phyloP scores from a whole-genome alignment of 2,113 vertebrate species.

The Platycercus adscitus region DNA sequence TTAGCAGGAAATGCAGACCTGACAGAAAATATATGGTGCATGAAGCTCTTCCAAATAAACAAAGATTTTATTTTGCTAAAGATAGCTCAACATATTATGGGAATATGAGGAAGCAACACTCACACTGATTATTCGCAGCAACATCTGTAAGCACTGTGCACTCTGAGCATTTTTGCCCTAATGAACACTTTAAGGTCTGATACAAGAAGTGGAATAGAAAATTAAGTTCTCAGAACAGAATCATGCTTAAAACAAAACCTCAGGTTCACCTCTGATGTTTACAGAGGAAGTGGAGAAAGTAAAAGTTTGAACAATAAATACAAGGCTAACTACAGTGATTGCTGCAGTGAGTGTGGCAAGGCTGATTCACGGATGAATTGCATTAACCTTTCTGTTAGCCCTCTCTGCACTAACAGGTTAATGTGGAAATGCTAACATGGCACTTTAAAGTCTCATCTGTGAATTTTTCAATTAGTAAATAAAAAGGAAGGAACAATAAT shows the following conservation, averaged over 20 bases:
- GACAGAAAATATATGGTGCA: not conserved
- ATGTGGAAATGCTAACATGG: not conserved
- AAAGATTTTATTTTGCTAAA: constrained; percentile 25
- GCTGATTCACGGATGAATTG: not conserved
- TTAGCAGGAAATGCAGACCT: constrained; percentile 21
- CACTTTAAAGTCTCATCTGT: not conserved
- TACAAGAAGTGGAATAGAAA: not conserved
- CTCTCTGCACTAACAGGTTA: not conserved
- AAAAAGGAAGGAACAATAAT: not conserved
- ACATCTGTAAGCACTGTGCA: not conserved
- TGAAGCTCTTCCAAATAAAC: not conserved
- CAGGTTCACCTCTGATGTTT: not conserved
- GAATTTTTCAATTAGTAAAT: not conserved
- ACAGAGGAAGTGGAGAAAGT: not conserved
- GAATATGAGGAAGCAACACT: not conserved
- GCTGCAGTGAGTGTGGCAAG: not conserved
- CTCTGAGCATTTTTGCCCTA: not conserved
- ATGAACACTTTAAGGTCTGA: not conserved
- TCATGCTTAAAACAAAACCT: not conserved
- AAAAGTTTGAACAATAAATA: not conserved
- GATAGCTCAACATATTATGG: not conserved
- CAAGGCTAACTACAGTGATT: not conserved
- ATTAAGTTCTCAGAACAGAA: not conserved
- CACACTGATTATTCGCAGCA: not conserved
- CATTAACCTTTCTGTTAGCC: not conserved